Evolutionary conservation across 2,113 vertebrate species (phyloP), one percentile per base, ranked within the genome.

Genomic region (Danionella cerebrum): DNA sequence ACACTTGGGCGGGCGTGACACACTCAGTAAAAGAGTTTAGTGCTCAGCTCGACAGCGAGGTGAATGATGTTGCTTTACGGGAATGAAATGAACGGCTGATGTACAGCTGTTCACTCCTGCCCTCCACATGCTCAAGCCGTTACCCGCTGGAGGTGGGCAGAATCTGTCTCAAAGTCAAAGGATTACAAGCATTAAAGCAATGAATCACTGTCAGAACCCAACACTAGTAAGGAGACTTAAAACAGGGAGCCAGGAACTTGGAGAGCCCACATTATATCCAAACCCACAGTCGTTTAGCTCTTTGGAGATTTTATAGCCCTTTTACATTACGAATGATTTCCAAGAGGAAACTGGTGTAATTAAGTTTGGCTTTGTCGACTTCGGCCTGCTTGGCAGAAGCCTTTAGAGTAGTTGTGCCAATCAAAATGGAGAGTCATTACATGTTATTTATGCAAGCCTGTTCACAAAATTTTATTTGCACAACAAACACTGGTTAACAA

Each of bases 61-160:
- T 70, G 58, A 73, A 60, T 45, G 53, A 67, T 64, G 50, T 21
- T n/a, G 16, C 48, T 39, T 16, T 36, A 42, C 41, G 1, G 18
- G 16, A 27, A 55, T 35, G 41, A 60, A 62, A 62, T 64, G 47
- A 60, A 47, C 25, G 48, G 67, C 29, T 65, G 72, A 70, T 42
- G 51, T 70, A 66, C 42, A 73, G 70, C 63, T 70, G 71, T 73
- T 67, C 70, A 13, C 59, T 53, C 68, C 53, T 69, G 66, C 66
- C 71, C 59, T 33, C 60, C 57, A 16, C 54, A 59, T 29, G 36
- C 44, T 50, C 31, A 3, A 39, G 38, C 67, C 50, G 44, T 74
- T 65, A 70, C 63, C 52, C 52, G 35, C 42, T 44, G 42, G 53
- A 69, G 29, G 59, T 64, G 59, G 27, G 29, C 29, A 33, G 44